phyloP scores from a whole-genome alignment of 2,797 vertebrate genomes.

The Chloroceryle amazona region DNA sequence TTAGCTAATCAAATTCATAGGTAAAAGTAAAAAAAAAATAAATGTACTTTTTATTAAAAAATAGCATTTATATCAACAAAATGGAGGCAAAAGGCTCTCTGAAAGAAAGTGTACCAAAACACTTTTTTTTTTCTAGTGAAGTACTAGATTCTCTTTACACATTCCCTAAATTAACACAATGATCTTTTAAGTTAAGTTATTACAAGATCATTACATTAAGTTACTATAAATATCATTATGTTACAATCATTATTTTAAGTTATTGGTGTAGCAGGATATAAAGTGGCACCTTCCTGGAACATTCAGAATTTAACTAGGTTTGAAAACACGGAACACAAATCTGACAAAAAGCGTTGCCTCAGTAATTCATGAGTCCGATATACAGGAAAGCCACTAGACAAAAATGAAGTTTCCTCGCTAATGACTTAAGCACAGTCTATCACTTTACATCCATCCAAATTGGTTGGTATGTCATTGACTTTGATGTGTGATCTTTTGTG shows the following conservation, averaged over 20 bases:
- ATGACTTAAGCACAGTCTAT: neutral
- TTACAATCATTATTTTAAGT: neutral
- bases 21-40: no score
- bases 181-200: neutral
- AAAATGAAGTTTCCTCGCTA: neutral
- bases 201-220: neutral
- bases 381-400: neutral
- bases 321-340: neutral
- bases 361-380: neutral
- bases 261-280: neutral
- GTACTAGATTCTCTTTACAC: neutral
- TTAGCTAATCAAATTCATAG: no score
- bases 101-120: neutral
- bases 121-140: neutral
- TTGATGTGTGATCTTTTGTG: neutral
- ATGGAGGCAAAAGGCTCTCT: neutral
- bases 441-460: neutral
- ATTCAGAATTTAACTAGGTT: neutral
- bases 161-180: neutral
- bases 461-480: neutral
- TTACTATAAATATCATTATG: neutral
- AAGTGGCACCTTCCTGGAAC: neutral
- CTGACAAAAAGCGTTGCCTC: neutral
- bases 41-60: no score
- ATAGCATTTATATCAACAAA: neutral